phyloP scores from a whole-genome alignment of 1,140 invertebrate genomes.

The Diuraphis noxia region DNA sequence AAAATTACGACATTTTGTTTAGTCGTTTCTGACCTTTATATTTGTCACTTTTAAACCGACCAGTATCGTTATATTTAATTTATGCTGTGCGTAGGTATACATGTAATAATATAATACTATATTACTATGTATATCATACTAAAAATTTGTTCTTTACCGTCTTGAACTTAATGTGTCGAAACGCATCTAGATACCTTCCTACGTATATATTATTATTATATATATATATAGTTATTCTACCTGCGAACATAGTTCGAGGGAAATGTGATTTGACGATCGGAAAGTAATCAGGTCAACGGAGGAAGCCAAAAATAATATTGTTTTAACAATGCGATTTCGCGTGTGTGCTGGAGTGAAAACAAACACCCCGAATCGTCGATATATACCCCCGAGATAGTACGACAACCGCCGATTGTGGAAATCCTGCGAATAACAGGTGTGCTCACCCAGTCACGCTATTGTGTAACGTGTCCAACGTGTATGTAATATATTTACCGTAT shows the following conservation, averaged over 20 bases:
- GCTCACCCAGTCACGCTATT: neutral
- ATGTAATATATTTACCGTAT: neutral
- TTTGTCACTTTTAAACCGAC: too few species aligned
- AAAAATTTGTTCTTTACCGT: too few species aligned
- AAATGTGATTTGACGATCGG: neutral
- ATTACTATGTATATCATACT: too few species aligned
- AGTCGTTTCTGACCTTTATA: too few species aligned
- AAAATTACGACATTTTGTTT: too few species aligned
- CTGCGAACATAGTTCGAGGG: neutral
- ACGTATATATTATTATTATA: too few species aligned
- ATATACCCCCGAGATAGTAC: neutral
- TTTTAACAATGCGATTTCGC: neutral
- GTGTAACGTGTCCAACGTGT: neutral
- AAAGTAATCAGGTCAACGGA: neutral
- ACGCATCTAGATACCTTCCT: too few species aligned
- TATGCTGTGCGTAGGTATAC: too few species aligned
- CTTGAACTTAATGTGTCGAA: too few species aligned
- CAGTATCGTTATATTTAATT: too few species aligned
- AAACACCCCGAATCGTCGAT: neutral
- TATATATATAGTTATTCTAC: too few species aligned
- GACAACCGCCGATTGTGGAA: neutral
- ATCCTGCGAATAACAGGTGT: slow-evolving; percentile 26
- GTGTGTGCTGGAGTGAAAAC: neutral
- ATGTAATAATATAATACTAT: too few species aligned
- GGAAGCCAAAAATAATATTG: neutral